Conservation (phyloP, 2,797 vertebrate genomes). For the Pipistrellus pipistrellus region DNA sequence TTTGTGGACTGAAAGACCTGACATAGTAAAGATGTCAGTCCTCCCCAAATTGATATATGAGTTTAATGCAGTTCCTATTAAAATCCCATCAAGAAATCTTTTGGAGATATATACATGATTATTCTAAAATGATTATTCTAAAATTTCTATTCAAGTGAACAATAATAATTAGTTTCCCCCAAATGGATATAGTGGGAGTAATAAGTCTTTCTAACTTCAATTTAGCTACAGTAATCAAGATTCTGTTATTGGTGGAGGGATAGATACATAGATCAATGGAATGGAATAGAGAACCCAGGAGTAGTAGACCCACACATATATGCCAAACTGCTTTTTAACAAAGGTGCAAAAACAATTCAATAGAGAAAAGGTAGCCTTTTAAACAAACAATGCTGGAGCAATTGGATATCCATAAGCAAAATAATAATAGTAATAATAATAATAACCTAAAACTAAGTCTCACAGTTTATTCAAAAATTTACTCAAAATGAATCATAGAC, state of each 20-base stretch:
- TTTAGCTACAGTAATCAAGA: neutral
- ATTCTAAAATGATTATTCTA: neutral
- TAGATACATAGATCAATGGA: neutral
- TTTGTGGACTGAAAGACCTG: neutral
- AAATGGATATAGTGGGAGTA: neutral
- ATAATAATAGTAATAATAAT: neutral
- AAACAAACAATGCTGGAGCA: neutral
- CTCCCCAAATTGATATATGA: neutral
- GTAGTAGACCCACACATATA: neutral
- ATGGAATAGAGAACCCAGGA: neutral
- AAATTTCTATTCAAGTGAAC: constrained; percentile 24
- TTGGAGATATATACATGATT: neutral
- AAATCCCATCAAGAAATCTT: neutral
- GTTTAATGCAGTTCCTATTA: constrained; percentile 29
- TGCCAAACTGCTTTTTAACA: neutral
- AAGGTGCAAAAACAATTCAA: neutral
- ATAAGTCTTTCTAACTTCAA: neutral
- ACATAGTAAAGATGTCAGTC: neutral
- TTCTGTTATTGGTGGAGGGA: neutral
- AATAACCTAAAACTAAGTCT: neutral
- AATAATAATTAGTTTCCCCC: neutral
- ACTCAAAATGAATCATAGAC: neutral
- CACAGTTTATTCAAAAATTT: neutral
- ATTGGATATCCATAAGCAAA: neutral
- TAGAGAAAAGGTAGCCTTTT: neutral